Percentiles rank a stretch among this genome's conserved stretches.
Conservation (phyloP, 2,888 invertebrate species). For the Tortrix viridana region DNA sequence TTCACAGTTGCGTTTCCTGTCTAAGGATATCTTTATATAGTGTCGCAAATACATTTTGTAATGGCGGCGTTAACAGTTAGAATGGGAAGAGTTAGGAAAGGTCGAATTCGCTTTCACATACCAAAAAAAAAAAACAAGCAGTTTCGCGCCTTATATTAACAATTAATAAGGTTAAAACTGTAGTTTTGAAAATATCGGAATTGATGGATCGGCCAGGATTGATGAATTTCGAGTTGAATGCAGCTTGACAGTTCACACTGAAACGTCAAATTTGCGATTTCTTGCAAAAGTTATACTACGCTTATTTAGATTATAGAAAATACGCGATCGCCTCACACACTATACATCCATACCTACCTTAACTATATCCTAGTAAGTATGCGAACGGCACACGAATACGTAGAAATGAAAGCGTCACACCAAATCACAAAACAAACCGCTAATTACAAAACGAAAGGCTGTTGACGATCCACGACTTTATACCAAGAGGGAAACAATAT, state of each 20-base stretch:
- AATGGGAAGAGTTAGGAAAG: constrained; percentile 6
- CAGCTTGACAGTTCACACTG: constrained; percentile 57
- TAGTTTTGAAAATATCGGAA: neutral
- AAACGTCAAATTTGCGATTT: constrained; percentile 75
- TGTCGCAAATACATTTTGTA: constrained; percentile 9
- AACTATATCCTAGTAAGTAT: constrained; percentile 59
- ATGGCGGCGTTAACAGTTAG: neutral
- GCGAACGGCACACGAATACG: constrained; percentile 54
- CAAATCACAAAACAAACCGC: constrained; percentile 57
- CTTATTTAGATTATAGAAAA: constrained; percentile 76
- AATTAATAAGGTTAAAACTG: too few relatives aligned
- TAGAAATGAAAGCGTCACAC: constrained; percentile 61
- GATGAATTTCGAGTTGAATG: constrained; percentile 40
- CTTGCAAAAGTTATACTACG: constrained; percentile 81
- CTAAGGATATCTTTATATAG: neutral
- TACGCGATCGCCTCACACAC: constrained; percentile 72
- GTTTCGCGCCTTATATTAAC: too few relatives aligned
- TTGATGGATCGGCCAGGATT: constrained; percentile 9
- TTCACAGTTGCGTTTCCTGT: neutral
- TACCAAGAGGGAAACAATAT: constrained; percentile 46
- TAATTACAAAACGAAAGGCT: constrained; percentile 54
- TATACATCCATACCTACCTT: constrained; percentile 56
- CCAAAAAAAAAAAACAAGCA: too few relatives aligned
- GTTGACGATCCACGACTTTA: constrained; percentile 41
- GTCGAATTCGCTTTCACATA: neutral